Conservation (phyloP, 64 coral and sea anemone genomes). For the Actinia equina region DNA sequence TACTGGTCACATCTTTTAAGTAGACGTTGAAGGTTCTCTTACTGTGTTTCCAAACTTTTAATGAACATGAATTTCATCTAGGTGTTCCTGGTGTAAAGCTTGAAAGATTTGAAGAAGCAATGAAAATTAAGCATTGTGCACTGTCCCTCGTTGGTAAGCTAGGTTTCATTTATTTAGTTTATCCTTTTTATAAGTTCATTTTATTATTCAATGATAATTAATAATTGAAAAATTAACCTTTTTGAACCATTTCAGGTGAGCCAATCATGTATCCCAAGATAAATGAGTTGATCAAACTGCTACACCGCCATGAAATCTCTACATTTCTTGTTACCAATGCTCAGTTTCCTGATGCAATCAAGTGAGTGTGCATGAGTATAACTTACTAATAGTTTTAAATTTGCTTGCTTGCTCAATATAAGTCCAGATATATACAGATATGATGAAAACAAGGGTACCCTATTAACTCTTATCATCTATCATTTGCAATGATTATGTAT, state of each 20-base stretch:
- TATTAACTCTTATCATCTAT: too few species aligned
- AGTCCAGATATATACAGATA: too few species aligned
- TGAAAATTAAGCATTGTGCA: conserved; percentile 94
- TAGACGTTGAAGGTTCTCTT: too few species aligned
- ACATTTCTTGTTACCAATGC: conserved; percentile 98
- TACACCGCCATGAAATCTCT: conserved; percentile 83
- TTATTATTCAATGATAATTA: too few species aligned
- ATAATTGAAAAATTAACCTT: not conserved
- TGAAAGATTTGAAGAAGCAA: conserved; percentile 94
- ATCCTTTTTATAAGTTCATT: too few species aligned
- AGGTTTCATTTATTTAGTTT: not conserved
- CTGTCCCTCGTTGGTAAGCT: conserved; percentile 91
- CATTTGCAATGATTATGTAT: too few species aligned
- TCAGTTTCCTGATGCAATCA: conserved; percentile 98
- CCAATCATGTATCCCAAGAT: conserved; percentile 99
- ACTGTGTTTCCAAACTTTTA: not conserved
- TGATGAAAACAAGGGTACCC: too few species aligned
- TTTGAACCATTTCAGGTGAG: conserved; percentile 55
- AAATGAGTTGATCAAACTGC: conserved; percentile 73
- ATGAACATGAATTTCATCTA: not conserved
- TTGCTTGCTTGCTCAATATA: too few species aligned
- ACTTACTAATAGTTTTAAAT: too few species aligned
- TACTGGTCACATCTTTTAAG: too few species aligned
- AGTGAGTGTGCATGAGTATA: conserved; percentile 18
- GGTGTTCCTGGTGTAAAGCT: conserved; percentile 95